Base-by-base conservation (phyloP, 92 coral and sea anemone genomes). In the Isaurus tuberculatus region DNA sequence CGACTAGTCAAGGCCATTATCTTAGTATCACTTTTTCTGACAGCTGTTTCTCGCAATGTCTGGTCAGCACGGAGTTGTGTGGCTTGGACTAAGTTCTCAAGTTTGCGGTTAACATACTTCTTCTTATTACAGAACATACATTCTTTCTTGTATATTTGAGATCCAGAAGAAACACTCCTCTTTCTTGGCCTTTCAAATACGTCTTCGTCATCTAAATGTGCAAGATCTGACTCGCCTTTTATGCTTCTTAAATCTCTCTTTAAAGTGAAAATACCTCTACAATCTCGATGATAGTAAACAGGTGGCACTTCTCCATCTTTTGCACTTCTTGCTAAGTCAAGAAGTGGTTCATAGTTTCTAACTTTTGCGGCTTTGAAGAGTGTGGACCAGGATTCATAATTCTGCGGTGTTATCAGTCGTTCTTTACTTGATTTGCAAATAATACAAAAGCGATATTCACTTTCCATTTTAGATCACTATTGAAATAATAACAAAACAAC, bases 1-100 rank as follows among this genome's bases (percentile, higher is more conserved):
- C 94, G 69, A n/a, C 83, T 3, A 20, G 73, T 81, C 20, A 91
- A 10, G 61, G 94, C 88, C 77, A 88, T 51, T 8, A 91, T 91
- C 23, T 80, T 88, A 4, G 67, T 20, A 68, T 91, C 88, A 40
- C 40, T 73, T 75, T 91, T 91, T 48, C 51, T 70, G 5, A 61
- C 29, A 40, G 94, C 90, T 0, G 79, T 81, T 33, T 23, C 70
- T 58, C 90, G 31, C n/a, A 88, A 37, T 32, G 78, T 75, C 16
- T 72, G 36, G 73, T 91, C 92, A 15, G 79, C 86, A 5, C 85
- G 72, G 4, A 86, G 37, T 37, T 83, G 85, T 16, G 75, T 43
- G 15, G 85, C 70, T 66, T 83, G 79, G 25, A 86, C 61, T 8
- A 83, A 69, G 5, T 70, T 75, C 82, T 90, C 93, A 17, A 85